Conservation (phyloP, 92 coral and sea anemone genomes). For the Parazoanthus swiftii region DNA sequence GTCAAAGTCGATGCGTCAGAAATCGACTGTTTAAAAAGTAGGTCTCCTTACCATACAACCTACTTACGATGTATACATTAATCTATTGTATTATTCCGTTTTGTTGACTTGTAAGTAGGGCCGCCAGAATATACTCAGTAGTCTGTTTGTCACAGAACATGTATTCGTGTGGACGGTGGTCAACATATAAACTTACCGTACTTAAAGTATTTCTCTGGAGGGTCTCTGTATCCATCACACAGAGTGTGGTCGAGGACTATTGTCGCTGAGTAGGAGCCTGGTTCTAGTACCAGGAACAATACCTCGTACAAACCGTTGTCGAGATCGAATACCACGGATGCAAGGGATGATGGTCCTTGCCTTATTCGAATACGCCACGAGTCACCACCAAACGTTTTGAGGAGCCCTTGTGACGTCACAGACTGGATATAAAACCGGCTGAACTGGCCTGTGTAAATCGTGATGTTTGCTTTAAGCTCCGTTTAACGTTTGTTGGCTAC, state of each 20-base stretch:
- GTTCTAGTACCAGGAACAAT: constrained; percentile 65
- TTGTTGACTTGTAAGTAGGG: no score
- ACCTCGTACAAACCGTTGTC: constrained; percentile 79
- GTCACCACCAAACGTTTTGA: constrained; percentile 78
- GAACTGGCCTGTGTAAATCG: constrained; percentile 55
- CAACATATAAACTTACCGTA: constrained; percentile 46
- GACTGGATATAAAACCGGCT: constrained; percentile 84
- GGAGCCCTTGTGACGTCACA: constrained; percentile 53
- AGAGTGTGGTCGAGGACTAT: constrained; percentile 71
- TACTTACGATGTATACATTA: no score
- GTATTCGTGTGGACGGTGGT: no score
- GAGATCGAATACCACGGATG: constrained; percentile 76
- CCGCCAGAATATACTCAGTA: no score
- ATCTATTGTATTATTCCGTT: no score
- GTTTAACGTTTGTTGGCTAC: background rate
- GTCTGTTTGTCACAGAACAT: no score
- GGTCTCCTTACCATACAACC: no score
- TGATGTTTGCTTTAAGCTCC: background rate
- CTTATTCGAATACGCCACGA: constrained; percentile 82
- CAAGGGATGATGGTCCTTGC: constrained; percentile 88
- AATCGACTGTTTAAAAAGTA: no score
- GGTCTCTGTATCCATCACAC: constrained; percentile 84
- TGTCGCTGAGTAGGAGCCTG: constrained; percentile 71
- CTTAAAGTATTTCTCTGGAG: constrained; percentile 71
- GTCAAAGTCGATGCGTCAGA: no score